phyloP scores from a whole-genome alignment of 2,113 vertebrate species.

The Corythornis cristatus region DNA sequence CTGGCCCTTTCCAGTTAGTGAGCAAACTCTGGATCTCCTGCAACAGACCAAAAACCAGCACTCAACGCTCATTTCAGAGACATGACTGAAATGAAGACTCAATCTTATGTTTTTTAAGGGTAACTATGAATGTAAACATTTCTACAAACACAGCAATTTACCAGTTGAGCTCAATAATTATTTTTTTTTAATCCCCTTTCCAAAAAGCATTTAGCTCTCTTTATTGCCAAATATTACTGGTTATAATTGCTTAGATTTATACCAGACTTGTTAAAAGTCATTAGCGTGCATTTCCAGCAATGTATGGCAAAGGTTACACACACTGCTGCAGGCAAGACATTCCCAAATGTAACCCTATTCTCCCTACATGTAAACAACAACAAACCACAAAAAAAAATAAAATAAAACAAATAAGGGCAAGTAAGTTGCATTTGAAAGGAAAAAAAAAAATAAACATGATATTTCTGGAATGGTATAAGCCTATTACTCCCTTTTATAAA shows the following conservation, averaged over 20 bases:
- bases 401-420: neutral
- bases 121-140: neutral
- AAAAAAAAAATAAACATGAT: neutral
- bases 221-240: neutral
- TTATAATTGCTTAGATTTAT: neutral
- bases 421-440: neutral
- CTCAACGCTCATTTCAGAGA: neutral
- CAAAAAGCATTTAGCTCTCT: neutral
- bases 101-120: neutral
- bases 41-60: conserved; percentile 14
- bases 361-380: neutral
- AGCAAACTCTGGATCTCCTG: conserved; percentile 98
- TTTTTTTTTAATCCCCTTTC: neutral
- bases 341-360: neutral
- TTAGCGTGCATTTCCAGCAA: conserved; percentile 5
- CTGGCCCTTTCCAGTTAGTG: conserved; percentile 97
- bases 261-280: neutral
- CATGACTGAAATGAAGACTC: neutral
- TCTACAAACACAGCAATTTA: neutral
- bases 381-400: neutral
- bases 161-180: neutral
- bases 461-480: neutral
- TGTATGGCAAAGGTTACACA: conserved; percentile 13
- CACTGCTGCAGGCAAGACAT: neutral
- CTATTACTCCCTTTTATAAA: neutral